Evolutionary conservation across 2,797 vertebrate species (phyloP).

Genomic region (Lithobates sylvaticus): DNA sequence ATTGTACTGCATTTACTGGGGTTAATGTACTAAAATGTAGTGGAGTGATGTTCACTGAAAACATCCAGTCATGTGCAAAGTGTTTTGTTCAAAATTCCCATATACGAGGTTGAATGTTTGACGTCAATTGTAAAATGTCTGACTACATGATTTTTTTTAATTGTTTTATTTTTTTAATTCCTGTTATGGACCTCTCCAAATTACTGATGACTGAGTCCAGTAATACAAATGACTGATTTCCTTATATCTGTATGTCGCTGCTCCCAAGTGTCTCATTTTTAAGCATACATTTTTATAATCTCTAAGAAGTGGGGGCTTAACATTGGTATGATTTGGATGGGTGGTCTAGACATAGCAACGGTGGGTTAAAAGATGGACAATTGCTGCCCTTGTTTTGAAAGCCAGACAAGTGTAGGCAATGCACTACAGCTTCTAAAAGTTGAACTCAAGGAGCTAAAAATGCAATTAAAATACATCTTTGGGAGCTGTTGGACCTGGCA

Average conservation of each 20-base stretch:
- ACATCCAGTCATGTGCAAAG: too few relatives aligned
- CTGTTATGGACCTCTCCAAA: background rate
- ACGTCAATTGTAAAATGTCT: background rate
- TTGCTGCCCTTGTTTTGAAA: too few relatives aligned
- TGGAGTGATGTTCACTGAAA: too few relatives aligned
- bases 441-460: too few relatives aligned
- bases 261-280: background rate
- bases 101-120: background rate
- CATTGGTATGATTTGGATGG: background rate
- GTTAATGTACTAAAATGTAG: too few relatives aligned
- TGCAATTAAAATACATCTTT: too few relatives aligned
- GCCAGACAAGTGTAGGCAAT: too few relatives aligned
- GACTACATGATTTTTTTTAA: too few relatives aligned
- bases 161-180: background rate
- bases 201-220: background rate
- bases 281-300: background rate
- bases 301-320: background rate
- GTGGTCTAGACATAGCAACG: background rate
- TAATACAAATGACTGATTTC: background rate
- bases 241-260: background rate
- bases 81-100: background rate
- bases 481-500: too few relatives aligned
- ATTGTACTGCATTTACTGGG: too few relatives aligned
- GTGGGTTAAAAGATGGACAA: too few relatives aligned
- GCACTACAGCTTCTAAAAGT: too few relatives aligned